Conservation (phyloP, 2,888 invertebrate genomes). For the Torymus texanus region DNA sequence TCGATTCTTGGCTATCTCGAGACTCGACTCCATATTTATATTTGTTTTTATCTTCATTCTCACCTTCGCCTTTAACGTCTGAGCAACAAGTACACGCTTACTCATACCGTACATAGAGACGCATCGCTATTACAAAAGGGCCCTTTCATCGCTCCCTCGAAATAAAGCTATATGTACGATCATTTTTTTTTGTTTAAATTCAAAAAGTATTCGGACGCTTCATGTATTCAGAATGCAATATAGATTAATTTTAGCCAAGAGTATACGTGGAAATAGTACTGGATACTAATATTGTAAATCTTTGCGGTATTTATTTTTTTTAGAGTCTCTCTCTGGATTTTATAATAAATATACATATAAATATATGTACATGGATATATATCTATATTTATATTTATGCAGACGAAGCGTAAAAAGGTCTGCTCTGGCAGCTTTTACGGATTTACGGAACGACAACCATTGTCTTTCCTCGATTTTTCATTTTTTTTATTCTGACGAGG, state of each 20-base stretch:
- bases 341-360: constrained; percentile 55
- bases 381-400: constrained; percentile 57
- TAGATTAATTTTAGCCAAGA: constrained; percentile 65
- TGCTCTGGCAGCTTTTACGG: constrained; percentile 55
- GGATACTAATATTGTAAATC: constrained; percentile 61
- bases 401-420: constrained; percentile 52
- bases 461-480: constrained; percentile 37
- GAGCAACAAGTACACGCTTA: constrained; percentile 25
- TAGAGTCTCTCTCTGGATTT: constrained; percentile 45
- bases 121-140: constrained; percentile 38
- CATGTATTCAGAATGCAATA: constrained; percentile 66
- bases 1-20: not conserved
- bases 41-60: constrained; percentile 13
- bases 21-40: constrained; percentile 12
- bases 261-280: constrained; percentile 66
- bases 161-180: constrained; percentile 36
- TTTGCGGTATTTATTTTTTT: constrained; percentile 37
- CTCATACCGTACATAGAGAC: constrained; percentile 6
- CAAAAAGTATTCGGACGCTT: constrained; percentile 66
- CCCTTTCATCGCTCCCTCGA: constrained; percentile 7
- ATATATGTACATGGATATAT: constrained; percentile 52
- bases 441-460: constrained; percentile 44
- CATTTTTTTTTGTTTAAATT: constrained; percentile 38
- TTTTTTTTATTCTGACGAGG: constrained; percentile 23
- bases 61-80: not conserved